These are phyloP conservation scores for Tetrao urogallus DNA, from an alignment of 2,113 vertebrate species.

Conservation along the genomic window DNA sequence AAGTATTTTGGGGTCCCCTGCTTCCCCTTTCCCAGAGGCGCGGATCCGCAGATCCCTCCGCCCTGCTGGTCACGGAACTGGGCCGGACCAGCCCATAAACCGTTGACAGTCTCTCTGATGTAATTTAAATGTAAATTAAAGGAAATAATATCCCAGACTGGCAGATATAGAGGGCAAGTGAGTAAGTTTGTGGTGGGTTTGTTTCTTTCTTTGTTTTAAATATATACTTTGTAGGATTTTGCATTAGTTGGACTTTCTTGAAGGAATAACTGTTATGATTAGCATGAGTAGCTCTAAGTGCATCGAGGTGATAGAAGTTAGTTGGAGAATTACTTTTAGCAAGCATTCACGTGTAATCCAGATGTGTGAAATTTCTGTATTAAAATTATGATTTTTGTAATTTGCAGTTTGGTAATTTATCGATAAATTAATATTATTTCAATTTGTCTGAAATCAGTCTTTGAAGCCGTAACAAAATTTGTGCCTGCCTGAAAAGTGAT, in stretches of 20 bases:
- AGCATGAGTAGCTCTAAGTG: background rate
- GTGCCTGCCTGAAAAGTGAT: background rate
- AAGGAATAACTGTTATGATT: background rate
- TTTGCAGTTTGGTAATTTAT: background rate
- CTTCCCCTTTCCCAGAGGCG: no score
- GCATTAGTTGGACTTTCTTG: background rate
- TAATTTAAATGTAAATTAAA: constrained; percentile 51
- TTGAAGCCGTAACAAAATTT: background rate
- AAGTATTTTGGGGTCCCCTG: no score
- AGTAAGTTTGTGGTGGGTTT: background rate
- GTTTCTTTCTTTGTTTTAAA: background rate
- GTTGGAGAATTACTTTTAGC: background rate
- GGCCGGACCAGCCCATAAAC: no score
- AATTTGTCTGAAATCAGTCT: background rate
- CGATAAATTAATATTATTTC: background rate
- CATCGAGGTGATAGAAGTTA: background rate
- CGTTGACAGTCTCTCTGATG: background rate
- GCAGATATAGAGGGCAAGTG: background rate
- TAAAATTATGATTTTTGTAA: background rate
- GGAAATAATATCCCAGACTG: background rate
- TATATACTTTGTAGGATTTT: background rate
- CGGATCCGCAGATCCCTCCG: no score
- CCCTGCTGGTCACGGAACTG: no score
- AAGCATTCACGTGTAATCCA: background rate
- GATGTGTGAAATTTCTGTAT: background rate